Conservation (phyloP, 2,888 invertebrate genomes). For the Chrysina gloriosa region DNA sequence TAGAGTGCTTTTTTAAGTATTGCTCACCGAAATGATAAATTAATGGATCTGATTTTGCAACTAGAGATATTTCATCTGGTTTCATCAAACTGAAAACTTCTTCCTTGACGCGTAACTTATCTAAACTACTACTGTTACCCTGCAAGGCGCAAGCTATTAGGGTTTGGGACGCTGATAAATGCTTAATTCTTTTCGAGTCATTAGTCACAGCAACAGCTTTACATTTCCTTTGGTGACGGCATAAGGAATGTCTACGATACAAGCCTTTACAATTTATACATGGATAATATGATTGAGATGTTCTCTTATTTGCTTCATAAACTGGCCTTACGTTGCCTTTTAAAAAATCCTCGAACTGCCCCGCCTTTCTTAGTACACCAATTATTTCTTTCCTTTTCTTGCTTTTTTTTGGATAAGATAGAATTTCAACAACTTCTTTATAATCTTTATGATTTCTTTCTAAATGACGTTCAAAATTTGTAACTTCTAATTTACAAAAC, state of each 20-base stretch:
- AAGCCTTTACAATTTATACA: too few relatives aligned
- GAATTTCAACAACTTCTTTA: slow-evolving; percentile 42
- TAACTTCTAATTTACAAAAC: slow-evolving; percentile 41
- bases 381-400: slow-evolving; percentile 39
- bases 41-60: slow-evolving; percentile 34
- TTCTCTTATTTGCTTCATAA: too few relatives aligned
- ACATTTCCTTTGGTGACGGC: slow-evolving; percentile 44
- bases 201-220: slow-evolving; percentile 40
- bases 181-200: too few relatives aligned
- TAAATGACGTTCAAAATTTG: slow-evolving; percentile 45
- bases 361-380: too few relatives aligned
- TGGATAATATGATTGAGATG: too few relatives aligned
- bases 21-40: slow-evolving; percentile 36
- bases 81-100: slow-evolving; percentile 37
- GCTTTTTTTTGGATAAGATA: slow-evolving; percentile 42
- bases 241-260: too few relatives aligned
- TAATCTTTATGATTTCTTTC: slow-evolving; percentile 40
- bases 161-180: too few relatives aligned
- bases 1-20: slow-evolving; percentile 38
- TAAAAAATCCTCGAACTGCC: too few relatives aligned
- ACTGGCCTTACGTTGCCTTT: too few relatives aligned
- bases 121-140: slow-evolving; percentile 6
- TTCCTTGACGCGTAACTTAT: slow-evolving; percentile 23
- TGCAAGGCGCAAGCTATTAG: slow-evolving; percentile 36
- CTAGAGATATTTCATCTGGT: slow-evolving; percentile 27